Conservation (phyloP, 1,140 invertebrate genomes). For the Phocides pigmalion region DNA sequence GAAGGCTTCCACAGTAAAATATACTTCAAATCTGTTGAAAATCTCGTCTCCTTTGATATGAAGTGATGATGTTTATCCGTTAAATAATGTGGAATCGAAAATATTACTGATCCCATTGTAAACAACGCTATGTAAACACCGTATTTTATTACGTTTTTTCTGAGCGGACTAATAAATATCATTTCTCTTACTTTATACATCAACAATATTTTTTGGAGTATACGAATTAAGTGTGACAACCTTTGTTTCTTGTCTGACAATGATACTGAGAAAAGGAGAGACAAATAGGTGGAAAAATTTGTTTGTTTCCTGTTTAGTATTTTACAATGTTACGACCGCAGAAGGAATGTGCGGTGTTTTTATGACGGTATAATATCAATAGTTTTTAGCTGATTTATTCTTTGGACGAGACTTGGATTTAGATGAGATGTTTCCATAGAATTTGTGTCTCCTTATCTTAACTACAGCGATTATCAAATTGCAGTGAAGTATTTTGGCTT, state of each 20-base stretch:
- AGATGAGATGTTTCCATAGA: too few species aligned
- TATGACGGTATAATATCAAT: background rate
- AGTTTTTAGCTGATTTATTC: too few species aligned
- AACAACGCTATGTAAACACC: constrained; percentile 36
- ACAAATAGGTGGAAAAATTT: constrained; percentile 13
- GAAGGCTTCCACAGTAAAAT: constrained; percentile 58
- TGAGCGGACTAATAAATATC: constrained; percentile 53
- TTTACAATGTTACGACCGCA: constrained; percentile 6
- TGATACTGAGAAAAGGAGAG: background rate
- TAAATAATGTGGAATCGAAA: constrained; percentile 38
- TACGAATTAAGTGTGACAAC: background rate
- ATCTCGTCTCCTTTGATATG: constrained; percentile 30
- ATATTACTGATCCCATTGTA: constrained; percentile 38
- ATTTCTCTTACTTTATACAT: constrained; percentile 64
- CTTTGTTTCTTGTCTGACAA: background rate
- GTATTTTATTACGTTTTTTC: constrained; percentile 45
- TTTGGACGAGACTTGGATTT: too few species aligned
- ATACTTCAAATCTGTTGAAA: constrained; percentile 63
- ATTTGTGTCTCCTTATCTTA: too few species aligned
- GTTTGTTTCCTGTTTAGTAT: constrained; percentile 33
- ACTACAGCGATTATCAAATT: too few species aligned
- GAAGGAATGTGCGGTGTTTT: constrained; percentile 12
- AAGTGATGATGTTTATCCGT: constrained; percentile 16
- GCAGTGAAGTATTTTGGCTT: too few species aligned
- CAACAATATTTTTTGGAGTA: constrained; percentile 36